Evolutionary conservation across 2,888 invertebrate species (phyloP).

Genomic region (Embidobia sp.): DNA sequence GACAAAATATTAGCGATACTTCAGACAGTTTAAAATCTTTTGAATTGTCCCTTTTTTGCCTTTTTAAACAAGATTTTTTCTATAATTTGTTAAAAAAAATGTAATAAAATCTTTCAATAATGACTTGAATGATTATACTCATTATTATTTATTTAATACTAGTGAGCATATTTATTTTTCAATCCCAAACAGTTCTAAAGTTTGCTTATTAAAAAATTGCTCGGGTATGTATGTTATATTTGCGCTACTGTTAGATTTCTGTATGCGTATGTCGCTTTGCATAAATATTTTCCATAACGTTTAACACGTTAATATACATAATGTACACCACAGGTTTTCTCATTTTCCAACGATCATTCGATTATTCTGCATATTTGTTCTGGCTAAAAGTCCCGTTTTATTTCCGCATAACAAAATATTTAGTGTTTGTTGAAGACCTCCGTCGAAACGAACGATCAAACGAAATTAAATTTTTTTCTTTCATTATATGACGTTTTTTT

Average conservation of each 20-base stretch:
- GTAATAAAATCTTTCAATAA: too few relatives aligned
- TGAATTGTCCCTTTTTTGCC: too few relatives aligned
- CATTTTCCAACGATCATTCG: background rate
- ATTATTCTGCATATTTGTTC: background rate
- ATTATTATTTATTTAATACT: too few relatives aligned
- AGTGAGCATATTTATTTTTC: conserved; percentile 1
- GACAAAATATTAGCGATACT: conserved; percentile 10
- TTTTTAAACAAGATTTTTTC: too few relatives aligned
- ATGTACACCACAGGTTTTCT: background rate
- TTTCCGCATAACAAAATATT: too few relatives aligned
- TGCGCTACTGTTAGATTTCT: background rate
- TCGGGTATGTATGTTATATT: conserved; percentile 1
- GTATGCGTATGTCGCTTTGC: background rate
- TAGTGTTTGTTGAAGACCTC: too few relatives aligned
- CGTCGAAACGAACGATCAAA: too few relatives aligned
- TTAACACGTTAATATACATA: background rate
- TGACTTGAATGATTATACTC: too few relatives aligned
- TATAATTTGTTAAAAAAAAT: too few relatives aligned
- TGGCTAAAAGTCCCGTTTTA: background rate
- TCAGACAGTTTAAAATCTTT: conserved; percentile 1
- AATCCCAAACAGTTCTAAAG: conserved; percentile 19
- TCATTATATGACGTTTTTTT: too few relatives aligned
- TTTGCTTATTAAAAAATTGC: conserved; percentile 17
- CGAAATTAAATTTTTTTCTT: too few relatives aligned
- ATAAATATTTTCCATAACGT: conserved; percentile 6